phyloP scores from a whole-genome alignment of 2,113 vertebrate genomes.

The Leucosticte australis region DNA sequence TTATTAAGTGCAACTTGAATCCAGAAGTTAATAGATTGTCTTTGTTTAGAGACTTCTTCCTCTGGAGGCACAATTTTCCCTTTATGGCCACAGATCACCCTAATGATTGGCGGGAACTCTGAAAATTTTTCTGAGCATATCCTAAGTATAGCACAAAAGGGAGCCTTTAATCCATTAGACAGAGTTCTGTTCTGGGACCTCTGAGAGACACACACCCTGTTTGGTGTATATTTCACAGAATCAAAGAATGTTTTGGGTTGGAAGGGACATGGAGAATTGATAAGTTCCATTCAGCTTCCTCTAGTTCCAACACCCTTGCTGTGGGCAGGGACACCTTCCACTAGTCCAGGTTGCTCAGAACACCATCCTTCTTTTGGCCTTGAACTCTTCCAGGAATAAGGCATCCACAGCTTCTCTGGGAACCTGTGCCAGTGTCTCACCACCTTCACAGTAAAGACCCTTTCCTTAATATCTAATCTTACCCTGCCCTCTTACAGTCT shows the following conservation, averaged over 20 bases:
- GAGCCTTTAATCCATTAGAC: background rate
- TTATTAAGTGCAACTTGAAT: background rate
- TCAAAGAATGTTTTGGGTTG: background rate
- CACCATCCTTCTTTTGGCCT: background rate
- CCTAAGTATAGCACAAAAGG: background rate
- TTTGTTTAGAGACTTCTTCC: background rate
- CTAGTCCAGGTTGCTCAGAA: background rate
- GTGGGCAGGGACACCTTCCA: background rate
- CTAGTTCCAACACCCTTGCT: background rate
- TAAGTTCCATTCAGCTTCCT: background rate
- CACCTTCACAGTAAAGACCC: background rate
- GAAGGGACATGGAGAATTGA: background rate
- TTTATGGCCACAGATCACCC: background rate
- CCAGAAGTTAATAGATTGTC: background rate
- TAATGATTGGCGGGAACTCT: background rate
- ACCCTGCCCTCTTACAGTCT: background rate
- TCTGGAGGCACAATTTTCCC: background rate
- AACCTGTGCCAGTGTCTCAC: background rate
- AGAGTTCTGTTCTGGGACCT: background rate
- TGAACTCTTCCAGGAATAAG: background rate
- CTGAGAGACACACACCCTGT: background rate
- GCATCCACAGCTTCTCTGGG: background rate
- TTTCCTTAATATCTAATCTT: background rate
- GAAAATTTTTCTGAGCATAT: background rate
- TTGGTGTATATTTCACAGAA: background rate